Evolutionary conservation across 2,888 invertebrate species (phyloP).

Genomic region (Melanostoma mellinum): DNA sequence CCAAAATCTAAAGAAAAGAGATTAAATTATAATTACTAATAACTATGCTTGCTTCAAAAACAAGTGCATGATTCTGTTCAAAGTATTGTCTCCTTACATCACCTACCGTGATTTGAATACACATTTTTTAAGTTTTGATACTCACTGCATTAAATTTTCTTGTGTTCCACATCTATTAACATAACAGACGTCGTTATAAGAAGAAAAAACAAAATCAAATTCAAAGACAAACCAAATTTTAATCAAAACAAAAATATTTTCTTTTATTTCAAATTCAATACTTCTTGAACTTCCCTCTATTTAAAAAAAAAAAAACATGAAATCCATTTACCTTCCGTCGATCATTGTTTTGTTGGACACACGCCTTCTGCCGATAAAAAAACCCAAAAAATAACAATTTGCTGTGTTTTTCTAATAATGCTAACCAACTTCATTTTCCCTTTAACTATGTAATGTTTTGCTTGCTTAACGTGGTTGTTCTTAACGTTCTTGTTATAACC

Average conservation of each 20-base stretch:
- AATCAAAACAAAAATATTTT: slow-evolving; percentile 52
- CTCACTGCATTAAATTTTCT: slow-evolving; percentile 29
- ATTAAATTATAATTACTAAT: too few relatives aligned
- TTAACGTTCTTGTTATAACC: slow-evolving; percentile 67
- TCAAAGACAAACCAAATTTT: slow-evolving; percentile 27
- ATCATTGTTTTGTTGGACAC: slow-evolving; percentile 46
- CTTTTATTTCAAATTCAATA: slow-evolving; percentile 62
- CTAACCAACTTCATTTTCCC: not conserved
- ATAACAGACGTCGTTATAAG: slow-evolving; percentile 29
- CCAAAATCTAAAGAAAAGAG: too few relatives aligned
- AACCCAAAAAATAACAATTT: slow-evolving; percentile 11
- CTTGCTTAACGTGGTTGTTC: slow-evolving; percentile 64
- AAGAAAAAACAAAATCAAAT: slow-evolving; percentile 25
- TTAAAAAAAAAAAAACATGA: slow-evolving; percentile 24
- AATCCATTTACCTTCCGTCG: slow-evolving; percentile 43
- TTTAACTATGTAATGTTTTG: slow-evolving; percentile 46
- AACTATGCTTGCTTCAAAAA: slow-evolving; percentile 1
- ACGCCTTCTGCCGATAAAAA: slow-evolving; percentile 31
- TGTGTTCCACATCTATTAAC: slow-evolving; percentile 32
- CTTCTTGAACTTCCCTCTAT: slow-evolving; percentile 4
- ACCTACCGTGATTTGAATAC: slow-evolving; percentile 70
- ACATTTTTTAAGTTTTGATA: slow-evolving; percentile 75
- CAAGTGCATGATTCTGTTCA: slow-evolving; percentile 46
- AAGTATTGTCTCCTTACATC: slow-evolving; percentile 61
- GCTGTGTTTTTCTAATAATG: slow-evolving; percentile 8